Evolutionary conservation across 1,140 invertebrate species (phyloP).

Genomic region (Tetragonula clypearis): DNA sequence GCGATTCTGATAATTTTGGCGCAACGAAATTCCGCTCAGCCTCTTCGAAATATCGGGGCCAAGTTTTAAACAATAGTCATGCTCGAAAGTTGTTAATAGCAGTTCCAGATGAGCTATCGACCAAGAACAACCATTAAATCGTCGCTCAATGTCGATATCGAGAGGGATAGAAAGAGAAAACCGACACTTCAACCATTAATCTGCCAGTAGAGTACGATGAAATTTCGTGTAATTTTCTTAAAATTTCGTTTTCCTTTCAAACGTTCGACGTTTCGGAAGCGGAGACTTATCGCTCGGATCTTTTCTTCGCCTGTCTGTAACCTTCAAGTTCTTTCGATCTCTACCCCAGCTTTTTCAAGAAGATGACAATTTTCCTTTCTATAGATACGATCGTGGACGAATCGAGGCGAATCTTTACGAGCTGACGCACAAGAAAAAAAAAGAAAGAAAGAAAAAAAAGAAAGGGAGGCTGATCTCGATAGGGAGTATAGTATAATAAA

Average conservation of each 20-base stretch:
- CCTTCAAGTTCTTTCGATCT: background rate
- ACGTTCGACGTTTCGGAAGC: background rate
- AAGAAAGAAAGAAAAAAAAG: background rate
- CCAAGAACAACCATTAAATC: background rate
- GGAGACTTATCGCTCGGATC: background rate
- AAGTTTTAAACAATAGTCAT: constrained; percentile 35
- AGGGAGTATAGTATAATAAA: constrained; percentile 3
- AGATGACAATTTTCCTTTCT: background rate
- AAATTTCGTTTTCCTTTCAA: background rate
- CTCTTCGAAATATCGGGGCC: constrained; percentile 21
- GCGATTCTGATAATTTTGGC: constrained; percentile 53
- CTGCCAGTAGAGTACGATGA: too few species aligned
- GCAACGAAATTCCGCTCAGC: constrained; percentile 43
- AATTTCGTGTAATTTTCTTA: background rate
- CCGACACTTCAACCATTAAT: background rate
- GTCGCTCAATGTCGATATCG: background rate
- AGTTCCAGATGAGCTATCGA: constrained; percentile 1
- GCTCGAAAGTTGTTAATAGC: constrained; percentile 26
- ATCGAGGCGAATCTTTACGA: background rate
- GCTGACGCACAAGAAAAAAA: background rate
- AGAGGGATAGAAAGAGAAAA: too few species aligned
- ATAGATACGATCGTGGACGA: background rate
- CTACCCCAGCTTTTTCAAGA: background rate
- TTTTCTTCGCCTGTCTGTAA: background rate
- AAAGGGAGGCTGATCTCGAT: too few species aligned